Evolutionary conservation across 2,888 invertebrate species (phyloP).

Genomic region (Conus canariensis): DNA sequence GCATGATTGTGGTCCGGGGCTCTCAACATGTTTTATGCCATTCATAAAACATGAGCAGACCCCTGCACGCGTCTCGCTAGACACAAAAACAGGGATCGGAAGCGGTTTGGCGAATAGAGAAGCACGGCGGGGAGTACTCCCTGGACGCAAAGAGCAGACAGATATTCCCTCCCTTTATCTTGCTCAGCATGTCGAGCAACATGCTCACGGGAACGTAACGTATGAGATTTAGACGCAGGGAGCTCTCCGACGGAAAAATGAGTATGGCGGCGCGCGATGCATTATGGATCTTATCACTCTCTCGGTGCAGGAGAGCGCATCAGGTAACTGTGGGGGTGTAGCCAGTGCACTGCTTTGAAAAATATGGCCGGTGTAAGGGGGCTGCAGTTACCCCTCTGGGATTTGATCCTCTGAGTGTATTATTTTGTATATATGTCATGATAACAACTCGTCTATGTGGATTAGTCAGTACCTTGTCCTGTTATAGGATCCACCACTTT

Average conservation of each 20-base stretch:
- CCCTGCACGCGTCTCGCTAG: no score
- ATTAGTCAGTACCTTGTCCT: not conserved
- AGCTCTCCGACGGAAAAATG: not conserved
- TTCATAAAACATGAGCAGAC: no score
- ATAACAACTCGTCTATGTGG: not conserved
- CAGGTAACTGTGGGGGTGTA: conserved; percentile 18
- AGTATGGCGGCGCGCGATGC: conserved; percentile 7
- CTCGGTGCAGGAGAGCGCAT: conserved; percentile 14
- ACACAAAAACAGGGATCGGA: no score
- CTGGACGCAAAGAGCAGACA: not conserved
- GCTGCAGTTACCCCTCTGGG: not conserved
- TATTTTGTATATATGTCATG: not conserved
- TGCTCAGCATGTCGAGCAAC: conserved; percentile 7
- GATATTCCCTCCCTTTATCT: not conserved
- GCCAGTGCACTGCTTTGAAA: not conserved
- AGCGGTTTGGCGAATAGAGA: not conserved
- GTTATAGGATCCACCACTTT: not conserved
- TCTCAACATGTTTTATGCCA: no score
- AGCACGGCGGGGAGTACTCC: not conserved
- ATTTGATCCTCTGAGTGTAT: not conserved
- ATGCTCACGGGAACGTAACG: not conserved
- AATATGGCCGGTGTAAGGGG: not conserved
- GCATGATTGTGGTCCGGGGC: not conserved
- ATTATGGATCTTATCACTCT: conserved; percentile 4
- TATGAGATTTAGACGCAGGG: not conserved